Base-by-base conservation (phyloP, 2,888 invertebrate species). In the Hypomecis punctinalis region DNA sequence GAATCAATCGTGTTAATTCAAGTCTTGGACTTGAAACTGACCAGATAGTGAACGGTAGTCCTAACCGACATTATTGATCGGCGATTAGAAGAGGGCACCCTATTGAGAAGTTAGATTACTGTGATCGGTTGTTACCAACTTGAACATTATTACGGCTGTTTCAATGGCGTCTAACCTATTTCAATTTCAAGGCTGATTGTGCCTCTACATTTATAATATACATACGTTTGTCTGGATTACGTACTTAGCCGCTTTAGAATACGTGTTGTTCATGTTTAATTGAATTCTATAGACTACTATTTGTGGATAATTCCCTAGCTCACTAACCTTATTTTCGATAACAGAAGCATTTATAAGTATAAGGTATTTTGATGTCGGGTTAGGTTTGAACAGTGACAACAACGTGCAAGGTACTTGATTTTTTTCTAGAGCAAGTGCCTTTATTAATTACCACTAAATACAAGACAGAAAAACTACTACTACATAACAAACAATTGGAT, bases 61-160 rank as follows among this genome's bases (percentile, higher is more conserved):
- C 40, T 52, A 52, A 52, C 40, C 61, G 62, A 69, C 63, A 67
- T 58, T 74, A 64, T 54, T 61, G 63, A 59, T 59, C 63, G 62
- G 53, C 67, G 72, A 75, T 76, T 72, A 69, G 67, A 68, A 68
- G 65, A 37, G 69, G 72, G 52, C 49, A 63, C 61, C 69, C 65
- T 64, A 66, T 76, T 63, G 63, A 11, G 61, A 72, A 76, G 68
- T 76, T 72, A 67, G 66, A 72, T 73, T 72, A 69, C 67, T 55
- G 64, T 63, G 74, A 67, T 70, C 68, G 67, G 66, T 57, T 55
- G 68, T 71, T 56, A 11, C 47, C 42, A 52, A 59, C 37, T 59
- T 57, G 46, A 47, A 60, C 58, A 43, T 39, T 59, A 43, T 54
- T 45, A 42, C 39, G 56, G 46, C 39, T 43, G 36, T 53, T 40